Evolutionary conservation across 2,888 invertebrate genomes (phyloP).

Genomic region (Campopleginae sp.): DNA sequence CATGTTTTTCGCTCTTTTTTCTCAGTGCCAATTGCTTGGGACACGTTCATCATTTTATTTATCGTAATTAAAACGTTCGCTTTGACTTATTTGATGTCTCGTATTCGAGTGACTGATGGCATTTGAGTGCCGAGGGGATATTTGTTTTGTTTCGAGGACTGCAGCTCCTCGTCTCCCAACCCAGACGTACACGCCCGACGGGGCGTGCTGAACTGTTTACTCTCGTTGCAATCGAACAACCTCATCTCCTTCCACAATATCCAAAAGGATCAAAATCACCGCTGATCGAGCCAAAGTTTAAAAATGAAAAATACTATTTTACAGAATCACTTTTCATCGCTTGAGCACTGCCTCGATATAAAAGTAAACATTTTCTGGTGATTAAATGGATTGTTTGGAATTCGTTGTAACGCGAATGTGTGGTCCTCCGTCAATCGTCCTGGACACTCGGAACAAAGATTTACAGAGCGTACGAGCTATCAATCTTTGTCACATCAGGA

Average conservation of each 20-base stretch:
- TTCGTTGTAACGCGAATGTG: not conserved
- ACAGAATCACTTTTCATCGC: not conserved
- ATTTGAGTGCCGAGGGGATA: not conserved
- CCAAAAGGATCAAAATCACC: slow-evolving; percentile 18
- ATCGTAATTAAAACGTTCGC: not conserved
- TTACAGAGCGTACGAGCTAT: not conserved
- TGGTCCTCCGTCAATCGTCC: not conserved
- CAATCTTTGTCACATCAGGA: not conserved
- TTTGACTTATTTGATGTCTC: slow-evolving; percentile 12
- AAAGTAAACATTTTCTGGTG: not conserved
- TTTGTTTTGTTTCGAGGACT: slow-evolving; percentile 43
- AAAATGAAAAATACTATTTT: not conserved
- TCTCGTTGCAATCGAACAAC: slow-evolving; percentile 49
- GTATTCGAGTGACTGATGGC: not conserved
- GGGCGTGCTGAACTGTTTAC: slow-evolving; percentile 56
- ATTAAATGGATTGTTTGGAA: not conserved
- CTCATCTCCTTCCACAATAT: slow-evolving; percentile 26
- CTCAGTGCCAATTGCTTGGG: not conserved
- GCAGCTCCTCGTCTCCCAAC: slow-evolving; percentile 9
- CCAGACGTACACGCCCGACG: slow-evolving; percentile 51
- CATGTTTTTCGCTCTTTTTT: not conserved
- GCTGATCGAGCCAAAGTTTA: not conserved
- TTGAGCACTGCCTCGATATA: not conserved
- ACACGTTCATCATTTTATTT: not conserved
- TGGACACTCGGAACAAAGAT: not conserved